These are phyloP conservation scores for Xenus cinereus DNA, from an alignment of 2,113 vertebrate species.

Conservation along the genomic window DNA sequence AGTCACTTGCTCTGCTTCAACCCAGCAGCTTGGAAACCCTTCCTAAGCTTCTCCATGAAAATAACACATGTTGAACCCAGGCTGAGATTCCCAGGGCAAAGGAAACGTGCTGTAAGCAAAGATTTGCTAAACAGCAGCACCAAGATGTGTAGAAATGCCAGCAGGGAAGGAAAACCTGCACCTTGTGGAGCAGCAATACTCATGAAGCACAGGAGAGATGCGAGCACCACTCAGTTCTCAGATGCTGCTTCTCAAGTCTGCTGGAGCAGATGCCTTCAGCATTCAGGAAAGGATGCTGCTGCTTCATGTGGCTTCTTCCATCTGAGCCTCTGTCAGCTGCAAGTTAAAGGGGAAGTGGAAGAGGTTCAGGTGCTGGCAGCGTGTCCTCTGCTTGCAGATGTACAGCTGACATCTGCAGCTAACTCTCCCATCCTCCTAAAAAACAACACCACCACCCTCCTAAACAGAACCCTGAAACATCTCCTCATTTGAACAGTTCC, in stretches of 20 bases:
- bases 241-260: not conserved
- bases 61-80: not conserved
- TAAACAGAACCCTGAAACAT: not conserved
- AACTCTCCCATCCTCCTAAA: not conserved
- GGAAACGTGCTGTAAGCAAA: not conserved
- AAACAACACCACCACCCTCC: not conserved
- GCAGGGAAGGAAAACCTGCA: not conserved
- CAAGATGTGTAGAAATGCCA: no score
- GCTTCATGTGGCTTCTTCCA: not conserved
- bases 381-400: not conserved
- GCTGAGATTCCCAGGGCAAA: not conserved
- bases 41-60: not conserved
- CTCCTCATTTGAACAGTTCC: not conserved
- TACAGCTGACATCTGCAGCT: not conserved
- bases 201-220: not conserved
- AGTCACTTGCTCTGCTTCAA: not conserved
- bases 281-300: not conserved
- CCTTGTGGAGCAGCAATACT: not conserved
- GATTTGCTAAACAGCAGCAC: not conserved
- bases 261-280: not conserved
- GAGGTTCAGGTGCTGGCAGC: not conserved
- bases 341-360: not conserved
- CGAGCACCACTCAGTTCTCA: accelerated
- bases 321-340: not conserved
- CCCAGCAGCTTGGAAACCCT: not conserved